A percentile compares a stretch with the other conserved stretches of the same genome.
phyloP scores from a whole-genome alignment of 2,888 invertebrate genomes.

The Ellobium chinense region DNA sequence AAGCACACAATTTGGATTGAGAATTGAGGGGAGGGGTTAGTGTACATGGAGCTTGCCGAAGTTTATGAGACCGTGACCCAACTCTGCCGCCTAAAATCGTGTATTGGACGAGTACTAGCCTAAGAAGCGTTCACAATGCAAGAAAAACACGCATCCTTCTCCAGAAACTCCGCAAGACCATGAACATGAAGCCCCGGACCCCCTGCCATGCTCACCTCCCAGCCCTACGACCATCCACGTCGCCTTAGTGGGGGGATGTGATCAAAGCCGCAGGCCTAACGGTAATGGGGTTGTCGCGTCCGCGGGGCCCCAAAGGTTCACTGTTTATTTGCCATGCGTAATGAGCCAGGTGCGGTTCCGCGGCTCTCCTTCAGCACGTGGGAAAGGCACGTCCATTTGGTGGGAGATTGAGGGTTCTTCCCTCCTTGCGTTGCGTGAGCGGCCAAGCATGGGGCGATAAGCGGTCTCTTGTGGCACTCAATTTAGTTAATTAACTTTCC shows the following conservation, averaged over 20 bases:
- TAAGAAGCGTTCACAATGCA: no score
- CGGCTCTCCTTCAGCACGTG: slow-evolving; percentile 1
- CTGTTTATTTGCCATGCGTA: slow-evolving; percentile 20
- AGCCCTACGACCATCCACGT: no score
- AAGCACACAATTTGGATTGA: no score
- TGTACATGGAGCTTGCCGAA: no score
- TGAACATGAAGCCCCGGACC: no score
- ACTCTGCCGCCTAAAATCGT: no score
- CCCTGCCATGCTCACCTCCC: neutral
- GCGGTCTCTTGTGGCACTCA: neutral
- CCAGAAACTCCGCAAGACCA: no score
- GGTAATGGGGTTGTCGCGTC: neutral
- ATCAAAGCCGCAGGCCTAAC: neutral
- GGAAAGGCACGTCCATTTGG: neutral
- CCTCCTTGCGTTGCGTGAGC: neutral
- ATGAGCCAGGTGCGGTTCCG: slow-evolving; percentile 21
- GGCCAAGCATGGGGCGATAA: neutral
- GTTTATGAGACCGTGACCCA: no score
- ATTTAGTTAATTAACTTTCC: slow-evolving; percentile 8
- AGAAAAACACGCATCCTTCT: no score
- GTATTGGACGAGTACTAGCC: no score
- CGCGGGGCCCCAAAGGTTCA: neutral
- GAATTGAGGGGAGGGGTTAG: no score
- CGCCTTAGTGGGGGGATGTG: no score
- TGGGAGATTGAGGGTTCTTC: neutral